Percentiles rank a stretch among this genome's conserved stretches.
These are phyloP conservation scores for Calameuta idolon DNA, from an alignment of 2,888 invertebrate species.

Conservation along the genomic window DNA sequence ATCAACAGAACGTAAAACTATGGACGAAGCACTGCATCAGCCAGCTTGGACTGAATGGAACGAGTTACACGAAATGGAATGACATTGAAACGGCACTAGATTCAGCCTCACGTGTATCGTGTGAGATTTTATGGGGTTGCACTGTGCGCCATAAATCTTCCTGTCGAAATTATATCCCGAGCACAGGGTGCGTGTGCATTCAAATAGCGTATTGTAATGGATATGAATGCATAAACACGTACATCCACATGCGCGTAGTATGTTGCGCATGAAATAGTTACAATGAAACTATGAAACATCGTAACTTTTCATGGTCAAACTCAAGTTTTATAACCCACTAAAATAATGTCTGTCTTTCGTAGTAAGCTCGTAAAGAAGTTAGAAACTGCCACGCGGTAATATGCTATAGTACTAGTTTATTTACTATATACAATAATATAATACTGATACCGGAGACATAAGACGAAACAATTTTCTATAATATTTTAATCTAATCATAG, in stretches of 20 bases:
- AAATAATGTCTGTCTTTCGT: conserved; percentile 18
- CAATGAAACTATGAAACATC: conserved; percentile 24
- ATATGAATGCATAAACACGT: background rate
- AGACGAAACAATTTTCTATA: background rate
- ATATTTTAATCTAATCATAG: background rate
- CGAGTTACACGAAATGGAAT: background rate
- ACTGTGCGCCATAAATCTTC: conserved; percentile 30
- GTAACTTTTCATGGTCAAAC: conserved; percentile 34
- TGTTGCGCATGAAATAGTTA: background rate
- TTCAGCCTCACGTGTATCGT: conserved; percentile 5
- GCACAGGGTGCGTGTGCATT: conserved; percentile 15
- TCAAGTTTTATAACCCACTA: conserved; percentile 30
- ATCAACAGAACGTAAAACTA: background rate
- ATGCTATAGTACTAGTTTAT: background rate
- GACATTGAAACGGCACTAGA: background rate
- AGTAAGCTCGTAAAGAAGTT: conserved; percentile 26
- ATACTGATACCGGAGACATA: background rate
- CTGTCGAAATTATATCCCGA: conserved; percentile 28
- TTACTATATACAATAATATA: background rate
- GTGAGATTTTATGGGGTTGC: conserved; percentile 30
- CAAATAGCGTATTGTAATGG: conserved; percentile 12
- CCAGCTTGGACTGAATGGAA: background rate
- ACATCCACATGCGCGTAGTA: background rate
- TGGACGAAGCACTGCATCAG: background rate
- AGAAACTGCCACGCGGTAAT: background rate